phyloP scores from a whole-genome alignment of 2,113 vertebrate species.

The Cebus imitator region DNA sequence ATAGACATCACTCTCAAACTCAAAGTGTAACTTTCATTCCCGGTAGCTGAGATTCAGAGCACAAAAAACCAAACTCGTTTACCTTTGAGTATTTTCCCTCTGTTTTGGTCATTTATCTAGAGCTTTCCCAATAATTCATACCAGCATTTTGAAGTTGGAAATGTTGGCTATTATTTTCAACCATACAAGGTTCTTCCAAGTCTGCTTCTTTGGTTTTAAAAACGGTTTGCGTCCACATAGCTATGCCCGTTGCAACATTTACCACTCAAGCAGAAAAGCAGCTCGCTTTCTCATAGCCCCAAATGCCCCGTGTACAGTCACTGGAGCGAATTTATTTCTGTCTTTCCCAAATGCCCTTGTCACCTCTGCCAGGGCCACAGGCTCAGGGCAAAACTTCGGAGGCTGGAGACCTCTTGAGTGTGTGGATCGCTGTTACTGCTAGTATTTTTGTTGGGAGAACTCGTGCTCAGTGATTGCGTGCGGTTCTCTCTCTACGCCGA shows the following conservation, averaged over 20 bases:
- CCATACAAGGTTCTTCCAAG: background rate
- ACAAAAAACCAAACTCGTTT: background rate
- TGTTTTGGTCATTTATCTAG: background rate
- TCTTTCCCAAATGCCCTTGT: background rate
- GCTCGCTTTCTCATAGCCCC: background rate
- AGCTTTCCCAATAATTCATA: background rate
- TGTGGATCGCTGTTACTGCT: background rate
- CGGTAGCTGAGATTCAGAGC: background rate
- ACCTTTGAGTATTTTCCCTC: background rate
- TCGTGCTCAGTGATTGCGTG: background rate
- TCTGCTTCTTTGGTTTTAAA: slow-evolving; percentile 10
- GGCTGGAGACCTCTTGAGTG: background rate
- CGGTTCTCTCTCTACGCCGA: background rate
- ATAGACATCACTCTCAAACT: background rate
- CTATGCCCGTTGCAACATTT: background rate
- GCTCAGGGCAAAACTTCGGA: background rate
- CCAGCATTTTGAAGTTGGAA: slow-evolving; percentile 9
- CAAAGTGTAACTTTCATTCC: background rate
- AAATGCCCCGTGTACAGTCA: background rate
- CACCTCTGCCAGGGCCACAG: background rate
- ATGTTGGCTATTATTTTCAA: background rate
- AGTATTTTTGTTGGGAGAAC: background rate
- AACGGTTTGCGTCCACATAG: background rate
- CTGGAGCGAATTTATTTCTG: slow-evolving; percentile 30
- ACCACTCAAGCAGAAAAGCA: slow-evolving; percentile 35